Evolutionary conservation across 2,888 invertebrate genomes (phyloP), one percentile per base, ranked within the genome.

Genomic region (Pyrrhosoma nymphula): DNA sequence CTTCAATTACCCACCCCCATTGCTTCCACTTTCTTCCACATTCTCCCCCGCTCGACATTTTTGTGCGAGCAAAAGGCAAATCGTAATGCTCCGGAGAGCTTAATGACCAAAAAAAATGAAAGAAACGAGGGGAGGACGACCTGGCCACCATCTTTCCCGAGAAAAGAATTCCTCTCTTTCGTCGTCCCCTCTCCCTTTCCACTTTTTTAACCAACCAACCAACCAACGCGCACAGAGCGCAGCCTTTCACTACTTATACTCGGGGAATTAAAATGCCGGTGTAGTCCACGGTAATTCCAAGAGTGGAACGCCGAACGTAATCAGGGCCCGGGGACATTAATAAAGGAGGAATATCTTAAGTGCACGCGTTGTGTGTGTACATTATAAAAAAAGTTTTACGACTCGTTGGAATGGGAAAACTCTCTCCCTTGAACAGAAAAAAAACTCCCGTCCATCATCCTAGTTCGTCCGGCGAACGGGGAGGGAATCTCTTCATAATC

Each of bases 271-370:
- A 82, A 82, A 82, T 82, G 75, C 75, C 75, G 35, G 35, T 16
- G 75, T 35, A 35, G 75, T 82, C 75, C 75, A 4, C 75, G 75
- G 75, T 35, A 30, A 82, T 82, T 82, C 23, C 30, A n/a, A 30
- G 30, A 82, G 75, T 82, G 75, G 75, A 82, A 35, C 30, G 75
- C 75, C 35, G 75, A 82, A 82, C 75, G 75, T 82, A 82, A 82
- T 82, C 75, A 82, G 75, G 75, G 35, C 30, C 75, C 30, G 30
- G 75, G 75, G 35, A 82, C 75, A 82, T 82, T 82, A 82, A n/a
- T 35, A 82, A 16, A 82, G 75, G 30, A 8, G 30, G 75, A 30
- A 82, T 82, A 30, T 35, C 75, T 82, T 6, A 82, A 82, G 75
- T 82, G 75, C 75, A 82, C 30, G 30, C 75, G 35, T 18, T 82